Evolutionary conservation across 2,888 invertebrate species (phyloP).

Genomic region (Harpagoxenus sublaevis): DNA sequence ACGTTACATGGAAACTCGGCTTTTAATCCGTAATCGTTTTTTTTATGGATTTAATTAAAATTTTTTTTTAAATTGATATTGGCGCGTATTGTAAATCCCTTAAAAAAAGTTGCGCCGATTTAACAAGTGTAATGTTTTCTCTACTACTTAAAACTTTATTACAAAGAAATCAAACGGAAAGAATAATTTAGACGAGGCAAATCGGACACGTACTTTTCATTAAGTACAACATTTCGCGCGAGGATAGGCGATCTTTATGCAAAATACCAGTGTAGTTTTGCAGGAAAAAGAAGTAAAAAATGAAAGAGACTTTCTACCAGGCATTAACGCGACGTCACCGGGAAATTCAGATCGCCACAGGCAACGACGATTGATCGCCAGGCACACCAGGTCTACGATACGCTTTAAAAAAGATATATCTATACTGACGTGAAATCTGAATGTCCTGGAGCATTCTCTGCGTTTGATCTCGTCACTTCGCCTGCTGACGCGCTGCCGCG

Average conservation of each 20-base stretch:
- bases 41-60: constrained; percentile 13
- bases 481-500: constrained; percentile 14
- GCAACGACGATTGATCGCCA: constrained; percentile 8
- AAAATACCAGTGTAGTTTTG: not conserved
- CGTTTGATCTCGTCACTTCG: not conserved
- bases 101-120: not conserved
- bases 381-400: not conserved
- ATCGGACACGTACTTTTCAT: not conserved
- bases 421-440: constrained; percentile 27
- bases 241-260: not conserved
- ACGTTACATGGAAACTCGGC: not conserved
- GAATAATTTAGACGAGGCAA: not conserved
- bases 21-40: constrained; percentile 17
- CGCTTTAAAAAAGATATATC: not conserved
- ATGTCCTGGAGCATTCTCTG: constrained; percentile 35
- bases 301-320: not conserved
- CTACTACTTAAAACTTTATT: not conserved
- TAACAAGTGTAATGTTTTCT: not conserved
- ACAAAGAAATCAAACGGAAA: not conserved
- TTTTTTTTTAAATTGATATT: constrained; percentile 12
- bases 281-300: not conserved
- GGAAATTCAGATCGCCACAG: constrained; percentile 25
- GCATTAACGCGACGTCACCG: not conserved
- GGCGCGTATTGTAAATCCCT: not conserved
- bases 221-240: not conserved